phyloP scores from a whole-genome alignment of 2,113 vertebrate species.

The Pungitius pungitius region DNA sequence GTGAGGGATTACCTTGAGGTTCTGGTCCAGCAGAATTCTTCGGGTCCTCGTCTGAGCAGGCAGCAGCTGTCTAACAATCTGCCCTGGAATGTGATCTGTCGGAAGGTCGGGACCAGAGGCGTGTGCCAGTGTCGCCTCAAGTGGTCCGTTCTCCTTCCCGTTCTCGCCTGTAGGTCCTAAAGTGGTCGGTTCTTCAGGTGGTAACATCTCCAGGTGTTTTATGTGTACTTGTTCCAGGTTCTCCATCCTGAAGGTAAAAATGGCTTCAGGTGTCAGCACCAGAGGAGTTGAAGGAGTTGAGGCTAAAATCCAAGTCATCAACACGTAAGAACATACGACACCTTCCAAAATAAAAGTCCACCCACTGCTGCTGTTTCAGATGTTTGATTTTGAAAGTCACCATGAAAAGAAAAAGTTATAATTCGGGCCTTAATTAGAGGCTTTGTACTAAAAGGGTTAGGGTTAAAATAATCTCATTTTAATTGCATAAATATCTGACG shows the following conservation, averaged over 20 bases:
- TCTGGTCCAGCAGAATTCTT: constrained; percentile 1
- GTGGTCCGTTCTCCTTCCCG: constrained; percentile 55
- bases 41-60: constrained; percentile 38
- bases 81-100: constrained; percentile 71
- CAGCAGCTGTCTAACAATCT: constrained; percentile 65
- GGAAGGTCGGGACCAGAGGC: constrained; percentile 49
- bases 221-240: constrained; percentile 64
- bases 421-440: too few relatives aligned
- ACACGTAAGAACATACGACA: constrained; percentile 56
- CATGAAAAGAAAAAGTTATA: too few relatives aligned
- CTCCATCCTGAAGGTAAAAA: constrained; percentile 34
- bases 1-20: constrained; percentile 53
- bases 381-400: background rate
- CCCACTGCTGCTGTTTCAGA: background rate
- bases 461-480: too few relatives aligned
- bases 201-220: background rate
- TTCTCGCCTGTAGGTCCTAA: too few relatives aligned
- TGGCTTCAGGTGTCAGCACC: constrained; percentile 17
- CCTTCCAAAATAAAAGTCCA: background rate
- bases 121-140: constrained; percentile 67
- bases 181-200: too few relatives aligned
- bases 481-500: too few relatives aligned
- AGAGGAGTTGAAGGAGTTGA: constrained; percentile 7
- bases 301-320: constrained; percentile 72
- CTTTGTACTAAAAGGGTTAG: too few relatives aligned